A percentile compares a stretch with the other conserved stretches of the same genome.
Conservation (phyloP, 2,888 invertebrate species). For the Imbricaverruca yamaguchii region DNA sequence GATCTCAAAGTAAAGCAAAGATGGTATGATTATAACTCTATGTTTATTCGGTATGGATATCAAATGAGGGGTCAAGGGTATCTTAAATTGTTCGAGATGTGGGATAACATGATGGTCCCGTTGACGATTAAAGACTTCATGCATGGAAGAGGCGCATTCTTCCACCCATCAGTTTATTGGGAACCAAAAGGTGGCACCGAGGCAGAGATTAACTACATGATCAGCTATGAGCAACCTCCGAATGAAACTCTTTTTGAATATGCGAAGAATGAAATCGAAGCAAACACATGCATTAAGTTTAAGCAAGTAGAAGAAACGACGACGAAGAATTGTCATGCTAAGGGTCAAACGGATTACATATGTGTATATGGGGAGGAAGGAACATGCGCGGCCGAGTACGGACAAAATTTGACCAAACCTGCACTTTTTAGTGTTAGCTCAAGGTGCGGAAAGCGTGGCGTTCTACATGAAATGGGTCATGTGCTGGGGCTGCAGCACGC, state of each 20-base stretch:
- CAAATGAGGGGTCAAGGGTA: neutral
- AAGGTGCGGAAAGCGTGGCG: neutral
- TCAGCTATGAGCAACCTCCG: neutral
- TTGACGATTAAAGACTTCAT: neutral
- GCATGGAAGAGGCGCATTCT: neutral
- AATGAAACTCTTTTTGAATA: neutral
- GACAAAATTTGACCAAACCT: neutral
- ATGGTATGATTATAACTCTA: neutral
- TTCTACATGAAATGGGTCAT: neutral
- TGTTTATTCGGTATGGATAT: neutral
- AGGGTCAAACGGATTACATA: neutral
- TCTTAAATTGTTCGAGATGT: neutral
- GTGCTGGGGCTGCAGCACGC: neutral
- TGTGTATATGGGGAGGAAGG: neutral
- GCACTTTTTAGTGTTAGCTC: neutral
- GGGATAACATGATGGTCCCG: neutral
- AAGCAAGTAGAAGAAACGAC: neutral
- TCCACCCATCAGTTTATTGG: neutral
- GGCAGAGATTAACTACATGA: neutral
- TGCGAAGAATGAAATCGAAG: neutral
- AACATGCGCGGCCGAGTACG: neutral
- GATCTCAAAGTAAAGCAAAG: neutral
- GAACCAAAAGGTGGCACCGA: neutral
- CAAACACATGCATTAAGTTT: neutral
- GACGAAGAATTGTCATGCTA: neutral